Conservation (phyloP, 1,140 invertebrate species). For the Lerema accius region DNA sequence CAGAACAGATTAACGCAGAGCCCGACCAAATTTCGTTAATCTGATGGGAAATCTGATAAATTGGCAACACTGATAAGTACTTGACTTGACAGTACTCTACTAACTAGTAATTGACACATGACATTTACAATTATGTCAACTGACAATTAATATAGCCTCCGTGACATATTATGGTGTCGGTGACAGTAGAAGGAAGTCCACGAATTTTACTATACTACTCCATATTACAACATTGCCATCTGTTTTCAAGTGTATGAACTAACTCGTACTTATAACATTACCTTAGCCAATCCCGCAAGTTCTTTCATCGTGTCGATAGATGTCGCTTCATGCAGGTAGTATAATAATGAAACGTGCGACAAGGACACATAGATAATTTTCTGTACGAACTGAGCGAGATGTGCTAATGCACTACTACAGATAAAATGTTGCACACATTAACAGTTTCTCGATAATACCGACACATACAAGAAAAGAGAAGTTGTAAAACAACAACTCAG, state of each 20-base stretch:
- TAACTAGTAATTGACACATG: too few species aligned
- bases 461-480: constrained; percentile 81
- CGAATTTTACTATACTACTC: too few species aligned
- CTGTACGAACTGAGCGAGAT: constrained; percentile 46
- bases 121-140: too few species aligned
- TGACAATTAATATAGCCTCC: too few species aligned
- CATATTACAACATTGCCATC: too few species aligned
- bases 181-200: too few species aligned
- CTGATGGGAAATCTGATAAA: too few species aligned
- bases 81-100: too few species aligned
- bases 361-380: constrained; percentile 43
- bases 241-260: background rate
- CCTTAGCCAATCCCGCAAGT: background rate
- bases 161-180: too few species aligned
- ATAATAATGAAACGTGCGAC: constrained; percentile 56
- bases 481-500: constrained; percentile 82
- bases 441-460: constrained; percentile 49
- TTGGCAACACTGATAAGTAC: too few species aligned
- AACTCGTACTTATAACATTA: background rate
- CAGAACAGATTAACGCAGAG: too few species aligned
- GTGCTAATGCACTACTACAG: constrained; percentile 41
- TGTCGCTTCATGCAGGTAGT: constrained; percentile 39
- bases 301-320: constrained; percentile 38
- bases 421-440: constrained; percentile 50
- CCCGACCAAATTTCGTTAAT: too few species aligned